A percentile compares a stretch with the other conserved stretches of the same genome.
Conservation (phyloP, 2,113 vertebrate species). For the Cervus canadensis region DNA sequence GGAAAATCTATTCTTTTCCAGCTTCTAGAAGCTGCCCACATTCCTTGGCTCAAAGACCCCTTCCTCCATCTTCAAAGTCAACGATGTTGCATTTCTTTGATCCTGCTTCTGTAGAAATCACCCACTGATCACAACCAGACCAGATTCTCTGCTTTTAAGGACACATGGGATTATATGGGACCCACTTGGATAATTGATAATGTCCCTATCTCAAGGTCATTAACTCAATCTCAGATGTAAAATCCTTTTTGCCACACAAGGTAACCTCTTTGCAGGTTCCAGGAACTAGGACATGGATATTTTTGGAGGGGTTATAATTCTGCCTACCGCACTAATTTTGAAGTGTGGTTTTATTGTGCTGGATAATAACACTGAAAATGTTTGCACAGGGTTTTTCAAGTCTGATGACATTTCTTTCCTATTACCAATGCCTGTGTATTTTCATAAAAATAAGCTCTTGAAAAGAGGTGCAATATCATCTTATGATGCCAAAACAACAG, state of each 20-base stretch:
- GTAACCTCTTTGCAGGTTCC: accelerated
- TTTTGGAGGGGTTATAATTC: background rate
- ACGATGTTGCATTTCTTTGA: background rate
- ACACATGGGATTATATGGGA: background rate
- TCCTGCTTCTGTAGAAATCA: background rate
- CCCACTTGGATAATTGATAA: background rate
- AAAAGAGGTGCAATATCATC: background rate
- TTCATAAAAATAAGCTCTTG: background rate
- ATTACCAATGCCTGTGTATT: background rate
- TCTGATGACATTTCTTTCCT: background rate
- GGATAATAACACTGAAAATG: background rate
- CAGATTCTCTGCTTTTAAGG: background rate
- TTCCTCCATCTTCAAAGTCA: background rate
- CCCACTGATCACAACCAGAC: background rate
- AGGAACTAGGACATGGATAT: background rate
- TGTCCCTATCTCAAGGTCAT: background rate
- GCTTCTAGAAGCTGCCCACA: background rate
- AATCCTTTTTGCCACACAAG: background rate
- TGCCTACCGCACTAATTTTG: too few relatives aligned
- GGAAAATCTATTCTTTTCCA: background rate
- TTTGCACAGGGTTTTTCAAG: background rate
- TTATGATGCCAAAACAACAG: background rate
- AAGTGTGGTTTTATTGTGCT: background rate
- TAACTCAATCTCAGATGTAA: background rate
- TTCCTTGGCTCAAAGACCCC: background rate